Base-by-base conservation (phyloP, 2,113 vertebrate species). In the Willisornis vidua region DNA sequence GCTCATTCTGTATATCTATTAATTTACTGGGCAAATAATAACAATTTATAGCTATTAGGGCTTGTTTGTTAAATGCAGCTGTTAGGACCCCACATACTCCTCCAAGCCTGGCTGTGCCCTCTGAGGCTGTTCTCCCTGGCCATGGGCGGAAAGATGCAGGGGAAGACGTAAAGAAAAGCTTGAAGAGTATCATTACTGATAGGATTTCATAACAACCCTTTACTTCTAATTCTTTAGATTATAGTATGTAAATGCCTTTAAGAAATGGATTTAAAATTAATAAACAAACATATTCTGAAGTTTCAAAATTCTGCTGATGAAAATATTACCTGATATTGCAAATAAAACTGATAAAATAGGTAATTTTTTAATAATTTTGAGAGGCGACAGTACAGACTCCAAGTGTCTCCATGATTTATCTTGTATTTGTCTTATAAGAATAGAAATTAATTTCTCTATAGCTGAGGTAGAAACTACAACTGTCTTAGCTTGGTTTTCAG, bases 41-140 rank as follows among this genome's bases (percentile, higher is more conserved):
- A 57, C 8, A 51, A 37, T 37, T 62, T 71, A 29, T 71, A 51
- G 15, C 33, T 52, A 58, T 74, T 74, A 48, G n/a, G 75, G 25
- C 7, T 70, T 2, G 0, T 70, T 71, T 87, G 22, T 61, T 86
- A 83, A 61, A 84, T 46, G 41, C 33, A 74, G 22, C n/a, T 72
- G 25, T 77, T n/a, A 43, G 43, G 67, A 19, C 3, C 14, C 33
- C 3, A 0, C 10, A 52, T 12, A 10, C 5, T 10, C 5, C 15
- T 7, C 24, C 16, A 25, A 24, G 5, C 28, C 41, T 49, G 19
- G 19, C 52, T 58, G 35, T 41, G 11, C 2, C 16, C 5, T 11
- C 23, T 1, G 0, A 48, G 25, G 20, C 37, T 62, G 2, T 29
- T 49, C 6, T 18, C n/a, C 8, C 23, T 3, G 3, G 20, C n/a